Percentiles rank a stretch among this genome's conserved stretches.
Conservation (phyloP, 2,888 invertebrate genomes). For the Drosophila pegasa region DNA sequence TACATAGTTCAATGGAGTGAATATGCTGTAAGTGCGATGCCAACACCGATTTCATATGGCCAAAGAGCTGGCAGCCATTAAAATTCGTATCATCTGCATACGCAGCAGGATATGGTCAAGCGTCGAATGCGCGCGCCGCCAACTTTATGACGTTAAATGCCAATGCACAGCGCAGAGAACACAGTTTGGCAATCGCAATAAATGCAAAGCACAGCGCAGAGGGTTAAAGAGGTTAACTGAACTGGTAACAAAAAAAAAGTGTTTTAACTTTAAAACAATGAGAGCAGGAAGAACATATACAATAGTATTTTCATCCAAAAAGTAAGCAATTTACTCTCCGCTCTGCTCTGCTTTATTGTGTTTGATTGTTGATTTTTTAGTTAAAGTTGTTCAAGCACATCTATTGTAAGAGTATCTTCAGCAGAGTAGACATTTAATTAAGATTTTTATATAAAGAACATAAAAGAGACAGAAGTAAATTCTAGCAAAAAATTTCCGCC, state of each 20-base stretch:
- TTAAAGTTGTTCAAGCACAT: background rate
- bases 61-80: conserved; percentile 29
- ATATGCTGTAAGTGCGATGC: background rate
- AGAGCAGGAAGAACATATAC: too few relatives aligned
- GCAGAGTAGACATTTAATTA: too few relatives aligned
- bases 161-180: conserved; percentile 5
- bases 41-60: background rate
- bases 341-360: background rate
- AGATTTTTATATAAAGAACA: too few relatives aligned
- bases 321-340: background rate
- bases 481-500: too few relatives aligned
- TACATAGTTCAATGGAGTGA: too few relatives aligned
- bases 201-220: background rate
- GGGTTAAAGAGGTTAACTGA: background rate
- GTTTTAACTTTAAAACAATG: background rate
- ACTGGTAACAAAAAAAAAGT: background rate
- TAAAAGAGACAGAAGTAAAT: too few relatives aligned
- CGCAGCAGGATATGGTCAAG: conserved; percentile 81
- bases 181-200: background rate
- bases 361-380: too few relatives aligned
- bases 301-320: background rate
- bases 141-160: conserved; percentile 35
- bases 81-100: conserved; percentile 55
- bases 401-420: too few relatives aligned
- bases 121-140: conserved; percentile 38